A percentile compares a stretch with the other conserved stretches of the same genome.
phyloP scores from a whole-genome alignment of 2,113 vertebrate species.

The Coreoperca whiteheadi region DNA sequence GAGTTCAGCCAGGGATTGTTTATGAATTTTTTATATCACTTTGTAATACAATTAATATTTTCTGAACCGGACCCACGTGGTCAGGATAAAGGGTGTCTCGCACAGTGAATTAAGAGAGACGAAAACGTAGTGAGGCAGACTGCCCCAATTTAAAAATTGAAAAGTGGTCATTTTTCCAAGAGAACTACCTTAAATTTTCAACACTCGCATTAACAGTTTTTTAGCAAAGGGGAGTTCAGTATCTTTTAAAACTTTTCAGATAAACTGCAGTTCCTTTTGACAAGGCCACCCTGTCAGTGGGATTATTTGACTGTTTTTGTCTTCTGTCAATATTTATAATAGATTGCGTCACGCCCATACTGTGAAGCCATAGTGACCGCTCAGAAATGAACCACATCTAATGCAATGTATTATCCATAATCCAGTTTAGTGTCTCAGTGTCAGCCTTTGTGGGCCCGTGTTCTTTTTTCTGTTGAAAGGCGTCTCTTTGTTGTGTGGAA shows the following conservation, averaged over 20 bases:
- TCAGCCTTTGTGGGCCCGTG: constrained; percentile 14
- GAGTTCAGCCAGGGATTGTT: constrained; percentile 62
- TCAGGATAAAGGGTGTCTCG: constrained; percentile 22
- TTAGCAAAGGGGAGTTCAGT: constrained; percentile 3
- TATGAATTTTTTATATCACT: constrained; percentile 74
- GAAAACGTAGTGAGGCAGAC: neutral
- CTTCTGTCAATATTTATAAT: constrained; percentile 52
- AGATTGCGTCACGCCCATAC: neutral
- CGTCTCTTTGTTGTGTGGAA: constrained; percentile 59
- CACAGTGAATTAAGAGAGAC: constrained; percentile 33
- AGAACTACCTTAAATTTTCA: constrained; percentile 15
- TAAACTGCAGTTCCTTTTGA: neutral
- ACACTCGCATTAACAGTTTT: constrained; percentile 7
- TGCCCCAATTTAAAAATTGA: constrained; percentile 18
- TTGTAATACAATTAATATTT: constrained; percentile 65
- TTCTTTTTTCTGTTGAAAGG: constrained; percentile 24
- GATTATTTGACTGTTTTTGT: constrained; percentile 28
- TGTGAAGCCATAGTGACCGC: constrained; percentile 9
- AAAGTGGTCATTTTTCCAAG: neutral
- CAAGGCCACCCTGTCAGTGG: constrained; percentile 28
- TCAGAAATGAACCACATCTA: constrained; percentile 48
- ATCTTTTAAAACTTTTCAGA: neutral
- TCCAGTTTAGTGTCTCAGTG: constrained; percentile 38
- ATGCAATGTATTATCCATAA: constrained; percentile 36
- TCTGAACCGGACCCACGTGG: constrained; percentile 21